Evolutionary conservation across 1,140 invertebrate genomes (phyloP).

Genomic region (Drosophila persimilis): DNA sequence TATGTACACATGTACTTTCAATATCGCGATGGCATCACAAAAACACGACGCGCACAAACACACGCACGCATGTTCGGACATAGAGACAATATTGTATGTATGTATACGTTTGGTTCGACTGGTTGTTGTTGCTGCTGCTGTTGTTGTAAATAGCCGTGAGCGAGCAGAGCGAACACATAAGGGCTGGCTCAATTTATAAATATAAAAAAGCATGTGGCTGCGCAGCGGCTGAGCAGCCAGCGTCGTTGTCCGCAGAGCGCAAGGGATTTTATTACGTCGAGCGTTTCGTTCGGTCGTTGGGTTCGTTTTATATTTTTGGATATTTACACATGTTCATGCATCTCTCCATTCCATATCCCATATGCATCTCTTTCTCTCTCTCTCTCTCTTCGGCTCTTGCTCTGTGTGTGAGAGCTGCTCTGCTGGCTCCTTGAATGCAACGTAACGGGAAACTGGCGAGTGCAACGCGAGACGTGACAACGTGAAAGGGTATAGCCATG

Average conservation of each 20-base stretch:
- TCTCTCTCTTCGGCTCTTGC: conserved; percentile 1
- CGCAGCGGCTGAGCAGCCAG: conserved; percentile 30
- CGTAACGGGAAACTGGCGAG: conserved; percentile 50
- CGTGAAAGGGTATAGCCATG: conserved; percentile 37
- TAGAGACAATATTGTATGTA: conserved; percentile 49
- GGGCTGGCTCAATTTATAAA: conserved; percentile 77
- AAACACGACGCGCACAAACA: conserved; percentile 67
- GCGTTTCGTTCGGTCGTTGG: conserved; percentile 53
- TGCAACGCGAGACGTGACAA: conserved; percentile 45
- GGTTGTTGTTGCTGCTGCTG: conserved; percentile 35
- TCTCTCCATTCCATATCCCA: conserved; percentile 21
- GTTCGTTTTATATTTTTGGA: conserved; percentile 77
- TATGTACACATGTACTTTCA: conserved; percentile 71
- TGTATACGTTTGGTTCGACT: conserved; percentile 39
- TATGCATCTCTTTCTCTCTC: conserved; percentile 24
- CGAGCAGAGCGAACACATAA: conserved; percentile 61
- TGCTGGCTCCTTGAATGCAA: conserved; percentile 40
- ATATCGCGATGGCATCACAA: conserved; percentile 80
- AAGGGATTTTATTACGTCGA: conserved; percentile 79
- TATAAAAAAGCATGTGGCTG: conserved; percentile 73
- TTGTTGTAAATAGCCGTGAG: conserved; percentile 68
- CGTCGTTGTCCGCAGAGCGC: conserved; percentile 62
- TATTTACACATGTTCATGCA: conserved; percentile 65
- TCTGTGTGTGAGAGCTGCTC: conserved; percentile 13
- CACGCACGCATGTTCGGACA: conserved; percentile 56